Conservation (phyloP, 2,113 vertebrate genomes). For the Alligator sinensis region DNA sequence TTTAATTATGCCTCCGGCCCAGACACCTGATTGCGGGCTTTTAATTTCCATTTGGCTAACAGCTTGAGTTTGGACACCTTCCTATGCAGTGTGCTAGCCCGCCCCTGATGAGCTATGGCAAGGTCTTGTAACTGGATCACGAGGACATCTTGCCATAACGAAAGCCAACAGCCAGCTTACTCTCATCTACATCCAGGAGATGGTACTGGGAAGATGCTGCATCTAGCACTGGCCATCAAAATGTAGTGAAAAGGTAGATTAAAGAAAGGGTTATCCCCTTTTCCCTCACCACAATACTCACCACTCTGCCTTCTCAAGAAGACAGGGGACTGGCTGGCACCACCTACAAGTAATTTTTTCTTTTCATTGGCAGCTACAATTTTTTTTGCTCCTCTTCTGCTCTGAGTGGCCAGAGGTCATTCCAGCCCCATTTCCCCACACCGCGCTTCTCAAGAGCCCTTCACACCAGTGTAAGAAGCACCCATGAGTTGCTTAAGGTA, state of each 20-base stretch:
- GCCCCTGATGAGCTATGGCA: neutral
- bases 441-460: neutral
- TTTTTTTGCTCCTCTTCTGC: neutral
- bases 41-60: neutral
- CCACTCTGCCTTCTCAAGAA: too few relatives aligned
- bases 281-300: neutral
- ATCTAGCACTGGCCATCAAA: neutral
- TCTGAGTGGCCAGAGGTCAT: neutral
- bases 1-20: neutral
- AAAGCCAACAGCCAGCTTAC: neutral
- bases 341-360: too few relatives aligned
- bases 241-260: neutral
- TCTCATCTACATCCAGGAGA: neutral
- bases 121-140: too few relatives aligned
- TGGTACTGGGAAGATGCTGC: neutral
- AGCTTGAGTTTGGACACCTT: neutral
- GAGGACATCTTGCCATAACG: neutral
- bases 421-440: neutral
- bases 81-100: too few relatives aligned
- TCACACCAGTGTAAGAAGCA: neutral
- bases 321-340: neutral
- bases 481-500: neutral
- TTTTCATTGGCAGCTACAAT: accelerated
- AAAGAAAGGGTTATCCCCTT: neutral
- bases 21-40: neutral